Conservation (phyloP, 2,888 invertebrate species). For the Orgyia antiqua region DNA sequence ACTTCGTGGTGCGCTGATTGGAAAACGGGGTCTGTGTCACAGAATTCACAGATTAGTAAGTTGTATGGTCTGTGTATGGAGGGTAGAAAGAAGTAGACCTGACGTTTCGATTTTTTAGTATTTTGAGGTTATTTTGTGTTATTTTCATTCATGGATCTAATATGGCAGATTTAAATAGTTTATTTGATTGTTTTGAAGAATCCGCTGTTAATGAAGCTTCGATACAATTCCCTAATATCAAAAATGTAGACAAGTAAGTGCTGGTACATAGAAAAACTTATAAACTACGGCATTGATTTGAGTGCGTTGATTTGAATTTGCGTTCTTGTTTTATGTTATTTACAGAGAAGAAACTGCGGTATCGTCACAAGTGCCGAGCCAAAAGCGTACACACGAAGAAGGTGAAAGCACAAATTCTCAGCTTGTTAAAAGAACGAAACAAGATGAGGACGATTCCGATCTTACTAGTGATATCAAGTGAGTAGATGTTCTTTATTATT, state of each 20-base stretch:
- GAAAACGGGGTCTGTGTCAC: no score
- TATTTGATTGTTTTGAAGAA: slow-evolving; percentile 69
- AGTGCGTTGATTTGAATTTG: no score
- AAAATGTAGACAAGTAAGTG: slow-evolving; percentile 45
- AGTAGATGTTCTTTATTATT: slow-evolving; percentile 15
- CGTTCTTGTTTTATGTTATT: slow-evolving; percentile 12
- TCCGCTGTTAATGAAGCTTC: slow-evolving; percentile 37
- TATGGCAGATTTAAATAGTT: slow-evolving; percentile 54
- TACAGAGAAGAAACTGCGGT: slow-evolving; percentile 29
- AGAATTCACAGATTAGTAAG: no score
- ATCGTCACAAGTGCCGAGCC: slow-evolving; percentile 21
- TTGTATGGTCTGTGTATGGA: no score
- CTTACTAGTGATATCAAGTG: slow-evolving; percentile 60
- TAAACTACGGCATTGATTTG: neutral
- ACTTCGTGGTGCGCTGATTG: no score
- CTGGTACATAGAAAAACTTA: no score
- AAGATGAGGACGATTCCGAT: slow-evolving; percentile 50
- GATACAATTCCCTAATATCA: slow-evolving; percentile 44
- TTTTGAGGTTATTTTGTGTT: no score
- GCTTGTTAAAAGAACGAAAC: slow-evolving; percentile 44
- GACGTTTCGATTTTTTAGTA: no score
- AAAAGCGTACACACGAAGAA: slow-evolving; percentile 57
- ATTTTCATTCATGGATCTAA: no score
- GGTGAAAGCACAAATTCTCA: slow-evolving; percentile 51
- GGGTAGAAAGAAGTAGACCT: no score